A percentile compares a stretch with the other conserved stretches of the same genome.
Evolutionary conservation across 2,888 invertebrate species (phyloP).

Genomic region (Ptychoptera contaminata): DNA sequence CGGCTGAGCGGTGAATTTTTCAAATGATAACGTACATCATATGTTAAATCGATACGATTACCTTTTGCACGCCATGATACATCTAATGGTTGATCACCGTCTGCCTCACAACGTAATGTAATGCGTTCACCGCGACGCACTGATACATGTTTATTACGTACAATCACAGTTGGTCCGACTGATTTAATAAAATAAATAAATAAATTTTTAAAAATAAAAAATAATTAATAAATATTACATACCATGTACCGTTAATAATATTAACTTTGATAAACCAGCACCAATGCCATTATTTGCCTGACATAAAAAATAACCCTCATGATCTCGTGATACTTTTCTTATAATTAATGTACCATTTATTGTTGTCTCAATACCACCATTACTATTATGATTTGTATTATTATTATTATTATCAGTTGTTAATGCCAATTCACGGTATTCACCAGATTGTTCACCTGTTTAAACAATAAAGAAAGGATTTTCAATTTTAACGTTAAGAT

Average conservation of each 20-base stretch:
- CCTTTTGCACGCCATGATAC: constrained; percentile 36
- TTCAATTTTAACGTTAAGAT: neutral
- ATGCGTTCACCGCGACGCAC: constrained; percentile 36
- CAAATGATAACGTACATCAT: constrained; percentile 32
- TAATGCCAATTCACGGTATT: constrained; percentile 37
- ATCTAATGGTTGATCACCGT: constrained; percentile 37
- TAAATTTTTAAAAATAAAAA: constrained; percentile 5
- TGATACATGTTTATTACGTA: constrained; percentile 32
- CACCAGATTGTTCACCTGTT: constrained; percentile 31
- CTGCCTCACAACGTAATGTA: constrained; percentile 35
- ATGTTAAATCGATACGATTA: constrained; percentile 33
- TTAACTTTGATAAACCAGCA: constrained; percentile 42
- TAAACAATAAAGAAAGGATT: neutral
- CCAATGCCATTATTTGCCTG: constrained; percentile 45
- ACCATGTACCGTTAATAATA: constrained; percentile 45
- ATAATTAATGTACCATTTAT: constrained; percentile 37
- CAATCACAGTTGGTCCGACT: constrained; percentile 37
- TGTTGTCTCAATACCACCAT: constrained; percentile 25
- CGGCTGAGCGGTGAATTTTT: constrained; percentile 27
- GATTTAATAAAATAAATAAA: neutral
- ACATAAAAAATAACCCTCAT: constrained; percentile 40
- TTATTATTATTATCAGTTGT: constrained; percentile 14
- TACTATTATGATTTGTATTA: constrained; percentile 12
- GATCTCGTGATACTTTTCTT: constrained; percentile 35
- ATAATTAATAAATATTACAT: constrained; percentile 13